These are phyloP conservation scores for Orientallactaga bullata DNA, from an alignment of 2,113 vertebrate species.

Conservation along the genomic window DNA sequence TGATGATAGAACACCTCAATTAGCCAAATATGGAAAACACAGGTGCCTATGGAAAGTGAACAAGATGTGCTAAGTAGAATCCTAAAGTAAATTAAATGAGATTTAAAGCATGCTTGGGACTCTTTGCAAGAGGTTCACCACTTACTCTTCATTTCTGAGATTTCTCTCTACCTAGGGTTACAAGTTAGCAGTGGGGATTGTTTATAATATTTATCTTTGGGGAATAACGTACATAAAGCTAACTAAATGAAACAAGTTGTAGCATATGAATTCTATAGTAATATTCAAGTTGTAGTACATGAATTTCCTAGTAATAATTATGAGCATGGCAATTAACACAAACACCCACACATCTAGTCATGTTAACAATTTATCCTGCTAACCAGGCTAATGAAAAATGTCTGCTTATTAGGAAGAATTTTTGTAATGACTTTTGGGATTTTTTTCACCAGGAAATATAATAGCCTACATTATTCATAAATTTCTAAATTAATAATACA, in stretches of 20 bases:
- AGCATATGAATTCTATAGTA: conserved; percentile 60
- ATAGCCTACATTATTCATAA: conserved; percentile 6
- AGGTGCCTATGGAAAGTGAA: conserved; percentile 6
- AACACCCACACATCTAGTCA: conserved; percentile 43
- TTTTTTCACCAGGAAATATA: conserved; percentile 43
- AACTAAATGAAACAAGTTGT: conserved; percentile 54
- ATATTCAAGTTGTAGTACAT: too few relatives aligned
- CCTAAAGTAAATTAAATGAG: conserved; percentile 10
- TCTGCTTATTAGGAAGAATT: conserved; percentile 39
- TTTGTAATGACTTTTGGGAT: conserved; percentile 40
- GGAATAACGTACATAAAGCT: conserved; percentile 45
- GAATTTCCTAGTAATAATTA: conserved; percentile 58
- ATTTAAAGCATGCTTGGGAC: conserved; percentile 7
- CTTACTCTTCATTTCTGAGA: conserved; percentile 27
- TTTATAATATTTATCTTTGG: conserved; percentile 57
- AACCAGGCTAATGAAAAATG: conserved; percentile 35
- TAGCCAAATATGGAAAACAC: not conserved
- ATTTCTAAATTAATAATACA: conserved; percentile 39
- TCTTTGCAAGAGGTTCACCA: conserved; percentile 19
- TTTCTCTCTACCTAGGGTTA: conserved; percentile 45
- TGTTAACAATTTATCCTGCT: conserved; percentile 37
- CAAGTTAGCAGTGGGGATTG: conserved; percentile 35
- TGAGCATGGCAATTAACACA: conserved; percentile 60
- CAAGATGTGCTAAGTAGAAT: not conserved
- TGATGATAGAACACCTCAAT: not conserved